phyloP scores from a whole-genome alignment of 2,888 invertebrate genomes.

The Nomada goodeniana region DNA sequence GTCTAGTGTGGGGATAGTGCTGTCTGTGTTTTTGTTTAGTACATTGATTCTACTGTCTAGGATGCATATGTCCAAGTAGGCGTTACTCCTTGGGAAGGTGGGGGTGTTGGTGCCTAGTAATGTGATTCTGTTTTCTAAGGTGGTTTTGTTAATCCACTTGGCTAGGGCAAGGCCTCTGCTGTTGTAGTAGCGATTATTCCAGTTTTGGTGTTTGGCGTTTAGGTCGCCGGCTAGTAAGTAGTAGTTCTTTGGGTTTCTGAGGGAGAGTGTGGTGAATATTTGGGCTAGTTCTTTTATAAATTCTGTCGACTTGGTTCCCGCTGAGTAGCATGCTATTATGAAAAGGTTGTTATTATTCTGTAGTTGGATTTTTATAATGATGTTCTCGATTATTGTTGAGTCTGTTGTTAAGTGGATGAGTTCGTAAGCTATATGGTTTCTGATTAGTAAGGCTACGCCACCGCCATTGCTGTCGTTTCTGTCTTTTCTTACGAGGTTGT shows the following conservation, averaged over 20 bases:
- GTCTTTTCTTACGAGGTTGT: slow-evolving; percentile 52
- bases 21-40: no score
- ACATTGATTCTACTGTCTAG: no score
- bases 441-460: slow-evolving; percentile 55
- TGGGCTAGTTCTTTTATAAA: slow-evolving; percentile 24
- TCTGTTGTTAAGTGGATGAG: not conserved
- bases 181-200: no score
- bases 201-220: not conserved
- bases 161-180: no score
- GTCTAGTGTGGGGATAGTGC: no score
- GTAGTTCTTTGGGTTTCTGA: slow-evolving; percentile 23
- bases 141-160: no score
- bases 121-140: no score
- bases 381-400: not conserved
- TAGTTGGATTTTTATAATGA: not conserved
- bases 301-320: slow-evolving; percentile 20
- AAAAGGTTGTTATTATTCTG: not conserved
- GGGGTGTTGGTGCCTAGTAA: no score
- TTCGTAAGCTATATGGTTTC: slow-evolving; percentile 17
- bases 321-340: slow-evolving; percentile 43
- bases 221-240: slow-evolving; percentile 52
- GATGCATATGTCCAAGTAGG: no score
- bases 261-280: slow-evolving; percentile 14
- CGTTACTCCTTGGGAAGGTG: no score
- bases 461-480: slow-evolving; percentile 45